Evolutionary conservation across 2,888 invertebrate genomes (phyloP).

Genomic region (Lasioglossum villosulum): DNA sequence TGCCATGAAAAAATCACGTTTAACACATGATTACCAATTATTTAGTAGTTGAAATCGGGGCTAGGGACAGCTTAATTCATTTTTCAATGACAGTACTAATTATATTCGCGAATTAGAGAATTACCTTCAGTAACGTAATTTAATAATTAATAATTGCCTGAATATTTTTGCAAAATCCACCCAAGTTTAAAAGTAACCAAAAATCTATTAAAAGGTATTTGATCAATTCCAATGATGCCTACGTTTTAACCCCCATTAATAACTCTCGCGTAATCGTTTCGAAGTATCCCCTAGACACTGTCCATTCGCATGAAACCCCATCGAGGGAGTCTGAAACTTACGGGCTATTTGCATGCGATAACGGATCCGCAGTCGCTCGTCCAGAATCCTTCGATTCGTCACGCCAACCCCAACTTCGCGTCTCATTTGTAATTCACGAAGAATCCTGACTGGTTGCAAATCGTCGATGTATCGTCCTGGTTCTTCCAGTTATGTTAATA

Average conservation of each 20-base stretch:
- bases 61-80: background rate
- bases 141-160: background rate
- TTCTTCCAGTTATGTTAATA: constrained; percentile 68
- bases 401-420: constrained; percentile 18
- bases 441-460: background rate
- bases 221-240: background rate
- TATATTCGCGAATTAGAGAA: background rate
- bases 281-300: background rate
- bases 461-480: constrained; percentile 61
- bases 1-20: no score
- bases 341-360: constrained; percentile 42
- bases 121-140: background rate
- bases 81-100: background rate
- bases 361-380: constrained; percentile 46
- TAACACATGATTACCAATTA: background rate
- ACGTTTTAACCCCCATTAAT: background rate
- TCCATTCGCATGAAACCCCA: constrained; percentile 5
- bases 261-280: background rate
- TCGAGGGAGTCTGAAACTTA: constrained; percentile 19
- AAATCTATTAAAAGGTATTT: background rate
- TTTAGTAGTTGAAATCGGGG: background rate
- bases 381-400: constrained; percentile 60
- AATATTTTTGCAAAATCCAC: background rate
- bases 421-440: constrained; percentile 47
- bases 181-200: background rate